Evolutionary conservation across 2,888 invertebrate species (phyloP), one percentile per base, ranked within the genome.

Genomic region (Meloe dianella): DNA sequence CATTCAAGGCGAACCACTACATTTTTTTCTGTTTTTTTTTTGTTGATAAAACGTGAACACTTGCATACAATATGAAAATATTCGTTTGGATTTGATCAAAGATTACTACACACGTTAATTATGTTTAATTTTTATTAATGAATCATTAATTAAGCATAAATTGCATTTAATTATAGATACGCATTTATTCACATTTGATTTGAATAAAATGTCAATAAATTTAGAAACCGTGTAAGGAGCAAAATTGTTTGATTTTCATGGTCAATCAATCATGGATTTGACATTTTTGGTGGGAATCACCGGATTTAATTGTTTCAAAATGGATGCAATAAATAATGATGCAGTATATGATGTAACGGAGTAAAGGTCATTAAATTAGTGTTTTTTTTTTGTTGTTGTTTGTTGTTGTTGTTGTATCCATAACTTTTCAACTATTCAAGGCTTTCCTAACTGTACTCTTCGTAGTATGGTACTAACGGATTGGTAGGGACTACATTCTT

Each of bases 1-100:
- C 79, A 79, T 70, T 77, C 80, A 79, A 80, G 80, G 80, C 71
- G 72, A 80, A 78, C 80, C 63, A 70, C 74, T 75, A 59, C 65
- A 68, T 38, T 12, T 38, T n/a, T 12, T 38, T 38, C 5, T 38
- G 12, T 38, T 20, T 47, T 47, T 17, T 20, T 47, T 20, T 20
- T 47, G 20, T 22, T 51, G 51, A 51, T 51, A 51, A 51, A 51
- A 51, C 51, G 51, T 24, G 20, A 4, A 51, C 47, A 51, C 47
- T 47, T 47, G 47, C 47, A 47, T 47, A 41, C 2, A 41, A n/a
- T n/a, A n/a, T n/a, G n/a, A n/a, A n/a, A n/a, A n/a, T n/a, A n/a
- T n/a, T n/a, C n/a, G n/a, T n/a, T n/a, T n/a, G n/a, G n/a, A n/a
- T n/a, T n/a, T n/a, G n/a, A n/a, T n/a, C n/a, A n/a, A n/a, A n/a